A percentile compares a stretch with the other conserved stretches of the same genome.
Evolutionary conservation across 2,888 invertebrate species (phyloP).

Genomic region (Eupeodes latifasciatus): DNA sequence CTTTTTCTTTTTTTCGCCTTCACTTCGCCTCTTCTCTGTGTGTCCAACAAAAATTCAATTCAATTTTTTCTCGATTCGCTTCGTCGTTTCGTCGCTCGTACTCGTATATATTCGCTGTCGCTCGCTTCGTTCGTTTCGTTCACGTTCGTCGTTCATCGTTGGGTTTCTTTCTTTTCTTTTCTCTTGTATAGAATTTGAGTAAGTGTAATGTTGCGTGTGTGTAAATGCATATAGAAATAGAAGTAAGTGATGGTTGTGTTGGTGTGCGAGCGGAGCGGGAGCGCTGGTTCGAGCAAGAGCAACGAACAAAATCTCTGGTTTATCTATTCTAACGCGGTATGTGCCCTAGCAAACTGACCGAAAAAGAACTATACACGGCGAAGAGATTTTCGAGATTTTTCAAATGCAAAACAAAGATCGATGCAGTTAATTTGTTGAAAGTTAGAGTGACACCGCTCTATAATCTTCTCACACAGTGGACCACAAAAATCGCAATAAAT

Average conservation of each 20-base stretch:
- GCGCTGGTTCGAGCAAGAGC: slow-evolving; percentile 73
- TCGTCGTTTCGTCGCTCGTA: slow-evolving; percentile 67
- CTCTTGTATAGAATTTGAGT: slow-evolving; percentile 52
- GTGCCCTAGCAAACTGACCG: slow-evolving; percentile 59
- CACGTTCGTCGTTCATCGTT: slow-evolving; percentile 69
- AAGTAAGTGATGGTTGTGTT: slow-evolving; percentile 17
- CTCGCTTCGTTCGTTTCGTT: slow-evolving; percentile 34
- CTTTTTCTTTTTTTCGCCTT: slow-evolving; percentile 57
- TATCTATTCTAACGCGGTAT: slow-evolving; percentile 50
- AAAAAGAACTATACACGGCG: slow-evolving; percentile 48
- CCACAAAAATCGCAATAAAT: slow-evolving; percentile 74
- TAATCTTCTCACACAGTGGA: slow-evolving; percentile 55
- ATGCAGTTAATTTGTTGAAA: slow-evolving; percentile 60
- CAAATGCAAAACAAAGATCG: slow-evolving; percentile 73
- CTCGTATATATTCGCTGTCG: slow-evolving; percentile 54
- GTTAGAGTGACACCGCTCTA: slow-evolving; percentile 58
- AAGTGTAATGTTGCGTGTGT: slow-evolving; percentile 6
- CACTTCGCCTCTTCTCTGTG: slow-evolving; percentile 48
- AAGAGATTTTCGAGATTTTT: slow-evolving; percentile 71
- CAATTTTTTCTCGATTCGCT: slow-evolving; percentile 63
- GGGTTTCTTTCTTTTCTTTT: slow-evolving; percentile 74
- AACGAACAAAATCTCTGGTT: slow-evolving; percentile 63
- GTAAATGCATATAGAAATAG: background rate
- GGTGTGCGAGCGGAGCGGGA: slow-evolving; percentile 27
- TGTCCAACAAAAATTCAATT: slow-evolving; percentile 76